Percentiles rank a stretch among this genome's conserved stretches.
phyloP scores from a whole-genome alignment of 2,113 vertebrate species.

The Elephas maximus region DNA sequence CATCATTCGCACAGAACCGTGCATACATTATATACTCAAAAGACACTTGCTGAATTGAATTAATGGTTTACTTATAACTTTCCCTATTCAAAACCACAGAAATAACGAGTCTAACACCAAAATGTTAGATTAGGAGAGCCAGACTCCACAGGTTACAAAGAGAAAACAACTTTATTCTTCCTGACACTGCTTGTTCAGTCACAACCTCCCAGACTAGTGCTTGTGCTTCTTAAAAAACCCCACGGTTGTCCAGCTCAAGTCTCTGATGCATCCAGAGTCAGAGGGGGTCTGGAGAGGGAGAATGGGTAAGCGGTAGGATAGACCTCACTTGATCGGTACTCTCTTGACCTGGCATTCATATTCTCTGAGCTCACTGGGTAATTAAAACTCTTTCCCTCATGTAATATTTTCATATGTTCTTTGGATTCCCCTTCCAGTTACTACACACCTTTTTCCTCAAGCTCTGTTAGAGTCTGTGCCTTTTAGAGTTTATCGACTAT shows the following conservation, averaged over 20 bases:
- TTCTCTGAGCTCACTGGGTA: neutral
- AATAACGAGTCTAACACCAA: neutral
- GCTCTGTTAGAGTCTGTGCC: neutral
- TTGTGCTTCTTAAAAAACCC: neutral
- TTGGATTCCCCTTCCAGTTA: neutral
- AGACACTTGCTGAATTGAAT: conserved; percentile 25
- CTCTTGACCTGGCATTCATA: neutral
- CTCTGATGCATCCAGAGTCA: neutral
- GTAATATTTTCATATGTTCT: neutral
- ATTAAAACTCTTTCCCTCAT: neutral
- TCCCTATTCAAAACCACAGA: conserved; percentile 55
- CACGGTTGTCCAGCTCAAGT: neutral
- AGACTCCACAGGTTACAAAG: neutral
- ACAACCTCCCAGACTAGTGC: neutral
- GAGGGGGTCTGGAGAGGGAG: neutral
- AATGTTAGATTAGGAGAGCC: conserved; percentile 4
- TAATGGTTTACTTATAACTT: conserved; percentile 24
- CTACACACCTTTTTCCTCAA: neutral
- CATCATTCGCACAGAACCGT: conserved; percentile 12
- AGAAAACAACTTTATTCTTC: conserved; percentile 1
- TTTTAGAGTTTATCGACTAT: neutral
- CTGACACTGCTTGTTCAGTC: neutral
- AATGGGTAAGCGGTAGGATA: neutral
- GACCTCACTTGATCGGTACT: neutral
- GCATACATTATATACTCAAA: neutral